These are phyloP conservation scores for Grammomys surdaster DNA, from an alignment of 2,113 vertebrate species.

Conservation along the genomic window DNA sequence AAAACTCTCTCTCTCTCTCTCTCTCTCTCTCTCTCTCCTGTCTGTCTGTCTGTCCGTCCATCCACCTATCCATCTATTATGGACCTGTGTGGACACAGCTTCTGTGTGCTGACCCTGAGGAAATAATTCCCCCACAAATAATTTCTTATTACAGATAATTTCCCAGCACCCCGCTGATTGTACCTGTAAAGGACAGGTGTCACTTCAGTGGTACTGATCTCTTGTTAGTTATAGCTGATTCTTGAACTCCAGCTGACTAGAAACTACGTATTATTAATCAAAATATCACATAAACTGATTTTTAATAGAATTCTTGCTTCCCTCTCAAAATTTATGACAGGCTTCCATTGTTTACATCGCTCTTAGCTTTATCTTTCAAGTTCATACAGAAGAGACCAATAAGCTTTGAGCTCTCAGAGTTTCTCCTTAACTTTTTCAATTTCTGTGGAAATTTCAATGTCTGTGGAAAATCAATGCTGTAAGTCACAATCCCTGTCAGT, in stretches of 20 bases:
- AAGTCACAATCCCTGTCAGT: neutral
- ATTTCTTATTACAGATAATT: neutral
- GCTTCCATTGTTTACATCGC: neutral
- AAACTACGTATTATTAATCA: neutral
- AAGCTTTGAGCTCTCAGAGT: neutral
- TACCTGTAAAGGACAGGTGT: neutral
- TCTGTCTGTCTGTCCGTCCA: neutral
- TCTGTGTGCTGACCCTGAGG: neutral
- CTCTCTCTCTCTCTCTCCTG: neutral
- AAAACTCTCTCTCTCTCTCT: neutral
- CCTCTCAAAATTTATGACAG: neutral
- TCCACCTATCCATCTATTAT: neutral
- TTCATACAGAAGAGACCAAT: neutral
- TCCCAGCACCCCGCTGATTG: neutral
- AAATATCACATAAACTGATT: neutral
- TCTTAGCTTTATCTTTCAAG: neutral
- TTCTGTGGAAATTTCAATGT: neutral
- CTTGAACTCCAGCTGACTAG: neutral
- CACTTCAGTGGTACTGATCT: neutral
- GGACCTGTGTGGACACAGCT: neutral
- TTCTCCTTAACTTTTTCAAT: neutral
- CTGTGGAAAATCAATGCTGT: neutral
- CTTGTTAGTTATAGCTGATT: neutral
- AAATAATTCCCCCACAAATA: neutral
- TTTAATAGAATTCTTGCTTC: neutral